Evolutionary conservation across 1,140 invertebrate species (phyloP), one percentile per base, ranked within the genome.

Genomic region (Euwallacea similis): DNA sequence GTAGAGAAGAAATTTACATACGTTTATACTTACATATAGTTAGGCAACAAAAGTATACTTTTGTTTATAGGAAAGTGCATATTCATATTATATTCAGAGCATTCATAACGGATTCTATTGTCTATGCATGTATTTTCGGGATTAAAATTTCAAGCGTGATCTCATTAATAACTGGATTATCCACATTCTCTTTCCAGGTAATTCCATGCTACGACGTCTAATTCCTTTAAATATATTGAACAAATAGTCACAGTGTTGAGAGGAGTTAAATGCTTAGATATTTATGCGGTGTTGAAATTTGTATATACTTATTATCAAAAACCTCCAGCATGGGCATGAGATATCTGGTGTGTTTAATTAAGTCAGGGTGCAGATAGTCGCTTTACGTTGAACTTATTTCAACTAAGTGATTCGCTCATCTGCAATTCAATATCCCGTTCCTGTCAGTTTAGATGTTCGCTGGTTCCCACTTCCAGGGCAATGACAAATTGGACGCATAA

Each of bases 381-480:
- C 42, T 41, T 16, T 42, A 60, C 41, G 16, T 21, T 11, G 11
- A 50, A 60, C 58, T 60, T 60, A 60, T 42, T 63, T 47, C 43
- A 47, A 3, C 47, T 47, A 47, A 63, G 61, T 63, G 61, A 63
- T 63, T 63, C 61, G 13, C 61, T 63, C 61, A 63, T 63, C 44
- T 63, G 61, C 61, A 63, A 63, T 63, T 63, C 61, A 63, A 63
- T 47, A 63, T 63, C 44, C 15, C 61, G 61, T 50, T 63, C n/a
- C 61, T 63, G 44, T 47, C 61, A 63, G 61, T 63, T 63, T 63
- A 47, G 61, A 16, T 63, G 61, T 63, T 63, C 42, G 42, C 13
- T 15, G 42, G 44, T 63, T 63, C 11, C 61, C 61, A 63, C 61
- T 63, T 63, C 10, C 13, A 9, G 21, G 61, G 44, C 61, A 63